These are phyloP conservation scores for Scaptodrosophila lebanonensis DNA, from an alignment of 1,140 invertebrate species.

Conservation along the genomic window DNA sequence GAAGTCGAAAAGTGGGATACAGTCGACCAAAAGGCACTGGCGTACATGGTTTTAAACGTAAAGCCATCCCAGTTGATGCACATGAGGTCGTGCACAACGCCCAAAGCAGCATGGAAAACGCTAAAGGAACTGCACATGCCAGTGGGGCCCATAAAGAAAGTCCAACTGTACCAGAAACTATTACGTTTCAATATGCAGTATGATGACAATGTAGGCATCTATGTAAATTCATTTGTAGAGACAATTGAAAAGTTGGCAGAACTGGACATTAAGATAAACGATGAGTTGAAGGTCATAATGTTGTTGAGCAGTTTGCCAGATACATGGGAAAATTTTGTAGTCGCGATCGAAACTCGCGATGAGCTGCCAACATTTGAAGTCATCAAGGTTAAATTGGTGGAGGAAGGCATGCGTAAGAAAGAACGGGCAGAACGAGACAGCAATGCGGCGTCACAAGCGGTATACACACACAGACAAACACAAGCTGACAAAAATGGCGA, in stretches of 20 bases:
- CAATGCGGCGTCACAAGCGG: no score
- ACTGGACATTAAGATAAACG: constrained; percentile 11
- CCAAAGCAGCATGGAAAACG: constrained; percentile 16
- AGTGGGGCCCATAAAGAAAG: constrained; percentile 13
- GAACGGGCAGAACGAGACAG: no score
- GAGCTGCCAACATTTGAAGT: constrained; percentile 9
- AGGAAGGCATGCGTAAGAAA: no score
- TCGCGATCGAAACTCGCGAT: constrained; percentile 27
- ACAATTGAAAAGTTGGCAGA: constrained; percentile 9
- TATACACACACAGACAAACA: no score
- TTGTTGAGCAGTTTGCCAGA: constrained; percentile 1
- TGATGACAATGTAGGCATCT: constrained; percentile 1
- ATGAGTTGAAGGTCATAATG: constrained; percentile 25
- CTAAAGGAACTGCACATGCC: constrained; percentile 22
- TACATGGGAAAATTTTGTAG: constrained; percentile 25
- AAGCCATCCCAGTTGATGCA: background rate
- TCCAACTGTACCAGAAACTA: constrained; percentile 4
- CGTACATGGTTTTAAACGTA: background rate
- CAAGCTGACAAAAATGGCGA: no score
- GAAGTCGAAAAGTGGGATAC: background rate
- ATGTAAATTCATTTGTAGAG: constrained; percentile 14
- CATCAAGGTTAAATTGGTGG: constrained; percentile 25
- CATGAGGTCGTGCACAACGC: background rate
- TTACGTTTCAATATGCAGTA: constrained; percentile 12
- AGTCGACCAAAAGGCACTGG: background rate